A percentile compares a stretch with the other conserved stretches of the same genome.
Evolutionary conservation across 1,140 invertebrate species (phyloP).

Genomic region (Pemphigus obesinymphae): DNA sequence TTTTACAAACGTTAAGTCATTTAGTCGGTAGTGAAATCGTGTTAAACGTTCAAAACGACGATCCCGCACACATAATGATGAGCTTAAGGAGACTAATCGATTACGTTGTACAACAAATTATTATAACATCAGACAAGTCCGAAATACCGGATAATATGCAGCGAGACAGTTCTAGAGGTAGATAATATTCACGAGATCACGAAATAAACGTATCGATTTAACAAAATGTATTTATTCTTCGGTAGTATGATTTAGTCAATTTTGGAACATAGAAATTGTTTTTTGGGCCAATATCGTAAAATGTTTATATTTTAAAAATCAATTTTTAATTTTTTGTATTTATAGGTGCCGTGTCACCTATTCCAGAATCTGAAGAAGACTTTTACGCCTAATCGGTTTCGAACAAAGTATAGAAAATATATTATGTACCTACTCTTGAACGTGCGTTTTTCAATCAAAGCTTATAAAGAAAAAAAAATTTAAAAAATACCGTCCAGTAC

Average conservation of each 20-base stretch:
- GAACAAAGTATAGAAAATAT: too few relatives aligned
- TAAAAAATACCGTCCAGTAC: too few relatives aligned
- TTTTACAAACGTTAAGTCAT: neutral
- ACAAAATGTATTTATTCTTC: too few relatives aligned
- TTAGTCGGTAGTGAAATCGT: neutral
- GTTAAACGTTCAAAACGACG: slow-evolving; percentile 20
- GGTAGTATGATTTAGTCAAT: too few relatives aligned
- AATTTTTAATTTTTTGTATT: neutral
- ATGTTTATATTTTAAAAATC: too few relatives aligned
- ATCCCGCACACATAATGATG: neutral
- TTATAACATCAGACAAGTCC: neutral
- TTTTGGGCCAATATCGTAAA: too few relatives aligned
- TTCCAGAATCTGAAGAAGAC: slow-evolving; percentile 27
- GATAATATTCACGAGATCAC: too few relatives aligned
- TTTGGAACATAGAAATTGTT: too few relatives aligned
- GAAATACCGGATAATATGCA: neutral
- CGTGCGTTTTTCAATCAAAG: too few relatives aligned
- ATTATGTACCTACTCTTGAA: too few relatives aligned
- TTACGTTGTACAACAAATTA: neutral
- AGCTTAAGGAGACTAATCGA: slow-evolving; percentile 1
- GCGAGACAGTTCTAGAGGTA: slow-evolving; percentile 21
- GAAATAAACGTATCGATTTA: too few relatives aligned
- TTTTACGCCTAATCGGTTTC: neutral
- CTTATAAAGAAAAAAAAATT: neutral
- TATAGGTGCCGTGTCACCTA: slow-evolving; percentile 14